phyloP scores from a whole-genome alignment of 2,797 vertebrate species.

The Graptemys geographica region DNA sequence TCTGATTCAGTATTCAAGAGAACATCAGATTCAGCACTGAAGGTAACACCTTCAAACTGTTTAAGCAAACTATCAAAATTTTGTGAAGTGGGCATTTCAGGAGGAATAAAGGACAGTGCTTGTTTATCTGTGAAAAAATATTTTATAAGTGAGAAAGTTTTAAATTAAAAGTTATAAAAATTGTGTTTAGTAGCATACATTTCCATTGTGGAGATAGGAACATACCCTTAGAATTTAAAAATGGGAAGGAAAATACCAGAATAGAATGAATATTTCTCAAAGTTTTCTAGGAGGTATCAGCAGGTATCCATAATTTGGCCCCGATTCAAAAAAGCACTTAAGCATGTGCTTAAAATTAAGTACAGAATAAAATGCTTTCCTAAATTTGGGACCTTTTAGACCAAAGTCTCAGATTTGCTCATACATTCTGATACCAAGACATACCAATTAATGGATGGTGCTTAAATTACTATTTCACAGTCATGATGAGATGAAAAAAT shows the following conservation, averaged over 20 bases:
- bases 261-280: background rate
- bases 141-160: background rate
- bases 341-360: background rate
- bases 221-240: background rate
- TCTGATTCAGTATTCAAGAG: slow-evolving; percentile 63
- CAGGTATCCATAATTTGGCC: rapidly evolving
- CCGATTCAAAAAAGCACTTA: background rate
- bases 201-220: background rate
- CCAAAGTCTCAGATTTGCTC: background rate
- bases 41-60: slow-evolving; percentile 77
- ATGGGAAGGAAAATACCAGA: background rate
- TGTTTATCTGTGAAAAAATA: slow-evolving; percentile 79
- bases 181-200: background rate
- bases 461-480: background rate
- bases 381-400: background rate
- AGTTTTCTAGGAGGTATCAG: background rate
- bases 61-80: slow-evolving; percentile 88
- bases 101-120: slow-evolving; percentile 84
- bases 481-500: background rate
- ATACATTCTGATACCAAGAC: background rate
- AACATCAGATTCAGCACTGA: slow-evolving; percentile 72
- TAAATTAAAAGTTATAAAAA: background rate
- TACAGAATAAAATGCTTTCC: background rate
- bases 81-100: slow-evolving; percentile 85
- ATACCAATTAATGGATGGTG: background rate